phyloP scores from a whole-genome alignment of 2,888 invertebrate genomes.

The Tachina grossa region DNA sequence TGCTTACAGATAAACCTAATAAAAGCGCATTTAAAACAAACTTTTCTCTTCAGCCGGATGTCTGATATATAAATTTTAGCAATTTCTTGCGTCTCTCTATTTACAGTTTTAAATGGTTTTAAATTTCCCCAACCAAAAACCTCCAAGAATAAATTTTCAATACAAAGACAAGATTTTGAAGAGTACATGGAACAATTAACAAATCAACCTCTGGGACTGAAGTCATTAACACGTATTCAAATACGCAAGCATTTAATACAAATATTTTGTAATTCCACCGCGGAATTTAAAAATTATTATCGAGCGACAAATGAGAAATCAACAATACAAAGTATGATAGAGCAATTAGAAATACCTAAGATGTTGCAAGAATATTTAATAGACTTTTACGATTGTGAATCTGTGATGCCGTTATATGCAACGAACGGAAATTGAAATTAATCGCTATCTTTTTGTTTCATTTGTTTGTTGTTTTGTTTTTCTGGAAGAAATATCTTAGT shows the following conservation, averaged over 20 bases:
- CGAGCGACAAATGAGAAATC: conserved; percentile 78
- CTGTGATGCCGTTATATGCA: conserved; percentile 70
- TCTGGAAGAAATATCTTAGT: too few species aligned
- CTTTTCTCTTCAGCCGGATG: background rate
- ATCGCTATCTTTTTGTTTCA: background rate
- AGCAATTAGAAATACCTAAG: conserved; percentile 78
- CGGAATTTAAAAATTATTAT: conserved; percentile 72
- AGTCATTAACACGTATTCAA: conserved; percentile 78
- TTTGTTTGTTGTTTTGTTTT: too few species aligned
- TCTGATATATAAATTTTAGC: background rate
- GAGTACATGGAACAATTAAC: conserved; percentile 72
- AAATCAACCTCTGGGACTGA: conserved; percentile 77
- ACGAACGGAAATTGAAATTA: conserved; percentile 46
- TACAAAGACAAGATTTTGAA: conserved; percentile 73
- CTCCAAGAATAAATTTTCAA: conserved; percentile 66
- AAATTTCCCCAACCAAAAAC: conserved; percentile 74
- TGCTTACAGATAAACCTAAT: too few species aligned
- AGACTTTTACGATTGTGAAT: conserved; percentile 79
- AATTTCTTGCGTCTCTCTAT: background rate
- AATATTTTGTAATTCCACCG: conserved; percentile 72
- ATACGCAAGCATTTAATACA: conserved; percentile 77
- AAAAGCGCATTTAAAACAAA: background rate
- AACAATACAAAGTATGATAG: conserved; percentile 77
- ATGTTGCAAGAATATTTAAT: conserved; percentile 78
- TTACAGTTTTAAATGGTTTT: conserved; percentile 79